phyloP scores from a whole-genome alignment of 2,888 invertebrate genomes.

The Lutraria lutraria region DNA sequence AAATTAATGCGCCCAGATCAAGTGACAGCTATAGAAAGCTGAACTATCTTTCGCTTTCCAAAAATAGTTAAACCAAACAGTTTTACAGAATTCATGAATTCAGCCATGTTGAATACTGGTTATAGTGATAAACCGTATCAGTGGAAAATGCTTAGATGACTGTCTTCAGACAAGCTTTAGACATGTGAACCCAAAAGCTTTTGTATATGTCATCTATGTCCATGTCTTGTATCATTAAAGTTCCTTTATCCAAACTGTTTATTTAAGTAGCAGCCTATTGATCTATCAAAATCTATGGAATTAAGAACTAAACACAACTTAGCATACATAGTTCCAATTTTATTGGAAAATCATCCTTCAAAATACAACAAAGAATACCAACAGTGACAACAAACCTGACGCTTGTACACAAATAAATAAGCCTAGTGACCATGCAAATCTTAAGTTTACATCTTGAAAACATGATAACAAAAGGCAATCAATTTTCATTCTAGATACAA shows the following conservation, averaged over 20 bases:
- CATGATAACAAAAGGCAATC: background rate
- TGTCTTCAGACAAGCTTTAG: background rate
- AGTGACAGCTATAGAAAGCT: too few species aligned
- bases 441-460: background rate
- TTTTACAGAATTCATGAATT: too few species aligned
- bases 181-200: too few species aligned
- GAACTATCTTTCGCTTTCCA: too few species aligned
- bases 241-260: too few species aligned
- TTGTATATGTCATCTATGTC: too few species aligned
- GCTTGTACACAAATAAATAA: slow-evolving; percentile 1
- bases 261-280: too few species aligned
- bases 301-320: background rate
- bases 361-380: background rate
- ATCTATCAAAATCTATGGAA: background rate
- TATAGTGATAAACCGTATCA: background rate
- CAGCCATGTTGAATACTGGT: background rate
- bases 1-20: too few species aligned
- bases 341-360: slow-evolving; percentile 34
- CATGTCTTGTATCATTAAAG: too few species aligned
- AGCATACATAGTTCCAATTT: slow-evolving; percentile 30
- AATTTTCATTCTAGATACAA: too few species aligned
- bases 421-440: background rate
- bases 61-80: too few species aligned
- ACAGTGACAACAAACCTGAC: slow-evolving; percentile 12
- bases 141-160: background rate